A percentile compares a stretch with the other conserved stretches of the same genome.
Conservation (phyloP, 2,888 invertebrate genomes). For the Meloe dianella region DNA sequence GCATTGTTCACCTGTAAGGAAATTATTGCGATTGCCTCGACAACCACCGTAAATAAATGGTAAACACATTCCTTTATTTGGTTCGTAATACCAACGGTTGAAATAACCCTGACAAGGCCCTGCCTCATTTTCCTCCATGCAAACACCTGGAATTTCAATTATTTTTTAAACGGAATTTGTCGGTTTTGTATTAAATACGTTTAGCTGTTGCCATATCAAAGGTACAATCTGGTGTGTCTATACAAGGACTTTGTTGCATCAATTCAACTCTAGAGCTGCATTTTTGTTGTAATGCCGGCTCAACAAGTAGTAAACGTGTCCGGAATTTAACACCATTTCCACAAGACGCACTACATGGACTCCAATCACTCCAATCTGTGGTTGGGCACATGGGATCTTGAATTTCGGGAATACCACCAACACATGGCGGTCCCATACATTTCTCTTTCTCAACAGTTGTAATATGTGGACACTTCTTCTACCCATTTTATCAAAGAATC, state of each 20-base stretch:
- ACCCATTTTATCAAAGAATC: slow-evolving; percentile 77
- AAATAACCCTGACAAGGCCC: slow-evolving; percentile 91
- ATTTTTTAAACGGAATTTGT: slow-evolving; percentile 8
- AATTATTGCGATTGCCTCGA: slow-evolving; percentile 91
- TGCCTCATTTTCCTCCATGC: slow-evolving; percentile 75
- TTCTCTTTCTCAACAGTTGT: slow-evolving; percentile 79
- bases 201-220: slow-evolving; percentile 79
- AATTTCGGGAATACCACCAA: slow-evolving; percentile 58
- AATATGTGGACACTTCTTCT: slow-evolving; percentile 82
- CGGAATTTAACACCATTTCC: slow-evolving; percentile 79
- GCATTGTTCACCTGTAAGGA: slow-evolving; percentile 81
- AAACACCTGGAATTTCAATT: slow-evolving; percentile 70
- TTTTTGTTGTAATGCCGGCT: slow-evolving; percentile 67
- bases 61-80: slow-evolving; percentile 76
- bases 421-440: slow-evolving; percentile 76
- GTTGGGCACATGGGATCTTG: slow-evolving; percentile 75
- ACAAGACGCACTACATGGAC: slow-evolving; percentile 88
- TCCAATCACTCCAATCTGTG: slow-evolving; percentile 92
- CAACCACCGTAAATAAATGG: slow-evolving; percentile 90
- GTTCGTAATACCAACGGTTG: slow-evolving; percentile 86
- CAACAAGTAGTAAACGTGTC: slow-evolving; percentile 73
- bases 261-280: slow-evolving; percentile 75
- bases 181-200: slow-evolving; percentile 59
- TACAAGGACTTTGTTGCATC: slow-evolving; percentile 76
- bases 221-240: slow-evolving; percentile 70